Evolutionary conservation across 2,113 vertebrate genomes (phyloP).

Genomic region (Ailurus styani): DNA sequence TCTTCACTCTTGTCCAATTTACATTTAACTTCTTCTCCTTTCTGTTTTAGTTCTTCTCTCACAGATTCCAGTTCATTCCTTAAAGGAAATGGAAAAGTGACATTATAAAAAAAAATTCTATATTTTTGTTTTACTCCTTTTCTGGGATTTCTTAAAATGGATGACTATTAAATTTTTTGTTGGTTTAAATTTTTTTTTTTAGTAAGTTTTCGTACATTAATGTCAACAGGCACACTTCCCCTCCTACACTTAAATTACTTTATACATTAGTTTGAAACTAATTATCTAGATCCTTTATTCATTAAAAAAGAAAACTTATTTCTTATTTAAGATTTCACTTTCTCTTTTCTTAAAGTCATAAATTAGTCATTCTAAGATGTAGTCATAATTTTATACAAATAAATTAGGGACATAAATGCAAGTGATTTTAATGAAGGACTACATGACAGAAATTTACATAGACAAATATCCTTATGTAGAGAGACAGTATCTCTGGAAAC

Average conservation of each 20-base stretch:
- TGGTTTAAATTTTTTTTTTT: constrained; percentile 22
- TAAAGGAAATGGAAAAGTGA: constrained; percentile 55
- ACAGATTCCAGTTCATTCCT: constrained; percentile 84
- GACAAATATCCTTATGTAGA: not conserved
- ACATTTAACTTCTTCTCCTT: constrained; percentile 81
- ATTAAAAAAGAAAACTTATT: not conserved
- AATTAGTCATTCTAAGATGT: constrained; percentile 1
- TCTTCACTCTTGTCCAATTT: constrained; percentile 86
- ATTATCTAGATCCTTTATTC: not conserved
- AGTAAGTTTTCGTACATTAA: not conserved
- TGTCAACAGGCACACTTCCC: not conserved
- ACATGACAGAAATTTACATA: not conserved
- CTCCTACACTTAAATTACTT: not conserved
- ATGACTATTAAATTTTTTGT: not conserved
- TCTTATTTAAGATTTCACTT: not conserved
- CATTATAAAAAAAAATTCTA: not conserved
- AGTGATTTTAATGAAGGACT: constrained; percentile 21
- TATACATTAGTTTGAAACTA: constrained; percentile 48
- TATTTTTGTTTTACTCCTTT: constrained; percentile 46
- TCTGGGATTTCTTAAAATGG: not conserved
- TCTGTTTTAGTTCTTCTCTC: constrained; percentile 80
- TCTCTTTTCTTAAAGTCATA: constrained; percentile 1
- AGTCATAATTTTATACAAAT: constrained; percentile 22
- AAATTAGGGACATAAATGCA: not conserved
- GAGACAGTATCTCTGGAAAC: not conserved